These are phyloP conservation scores for Excalfactoria chinensis DNA, from an alignment of 2,113 vertebrate genomes.

Conservation along the genomic window DNA sequence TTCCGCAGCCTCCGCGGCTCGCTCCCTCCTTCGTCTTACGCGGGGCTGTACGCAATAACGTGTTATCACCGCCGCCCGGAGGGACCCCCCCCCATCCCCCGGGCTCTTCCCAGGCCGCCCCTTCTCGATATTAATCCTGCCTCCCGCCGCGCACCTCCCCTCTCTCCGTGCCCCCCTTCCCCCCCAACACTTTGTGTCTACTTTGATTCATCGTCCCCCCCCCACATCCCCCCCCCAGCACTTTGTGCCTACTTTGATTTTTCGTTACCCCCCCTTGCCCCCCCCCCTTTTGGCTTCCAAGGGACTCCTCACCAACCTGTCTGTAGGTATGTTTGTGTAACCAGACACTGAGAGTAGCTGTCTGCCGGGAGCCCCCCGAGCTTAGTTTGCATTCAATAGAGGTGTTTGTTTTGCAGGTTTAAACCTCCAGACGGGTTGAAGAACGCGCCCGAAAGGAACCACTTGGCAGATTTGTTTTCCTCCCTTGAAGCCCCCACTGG, in stretches of 20 bases:
- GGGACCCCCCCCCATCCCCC: neutral
- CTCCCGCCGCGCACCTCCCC: neutral
- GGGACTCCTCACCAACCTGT: constrained; percentile 71
- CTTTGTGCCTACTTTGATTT: neutral
- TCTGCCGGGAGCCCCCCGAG: constrained; percentile 64
- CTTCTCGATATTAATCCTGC: neutral
- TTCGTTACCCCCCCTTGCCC: neutral
- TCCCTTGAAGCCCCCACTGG: constrained; percentile 22
- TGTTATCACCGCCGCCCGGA: neutral
- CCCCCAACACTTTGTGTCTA: neutral
- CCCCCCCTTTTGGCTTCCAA: neutral
- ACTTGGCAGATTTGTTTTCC: constrained; percentile 56
- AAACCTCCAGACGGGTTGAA: constrained; percentile 61
- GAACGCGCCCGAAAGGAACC: constrained; percentile 57
- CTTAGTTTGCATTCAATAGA: constrained; percentile 70
- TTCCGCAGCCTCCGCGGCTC: too few species aligned
- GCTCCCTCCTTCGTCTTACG: neutral
- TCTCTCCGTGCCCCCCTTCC: neutral
- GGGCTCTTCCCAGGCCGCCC: neutral
- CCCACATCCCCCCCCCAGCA: too few species aligned
- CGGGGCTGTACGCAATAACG: too few species aligned
- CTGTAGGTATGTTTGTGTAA: constrained; percentile 79
- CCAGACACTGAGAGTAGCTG: constrained; percentile 76
- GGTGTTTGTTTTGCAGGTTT: constrained; percentile 75
- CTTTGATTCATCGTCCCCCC: too few species aligned